Evolutionary conservation across 92 coral and sea anemone species (phyloP).

Genomic region (Paragorgia papillata): DNA sequence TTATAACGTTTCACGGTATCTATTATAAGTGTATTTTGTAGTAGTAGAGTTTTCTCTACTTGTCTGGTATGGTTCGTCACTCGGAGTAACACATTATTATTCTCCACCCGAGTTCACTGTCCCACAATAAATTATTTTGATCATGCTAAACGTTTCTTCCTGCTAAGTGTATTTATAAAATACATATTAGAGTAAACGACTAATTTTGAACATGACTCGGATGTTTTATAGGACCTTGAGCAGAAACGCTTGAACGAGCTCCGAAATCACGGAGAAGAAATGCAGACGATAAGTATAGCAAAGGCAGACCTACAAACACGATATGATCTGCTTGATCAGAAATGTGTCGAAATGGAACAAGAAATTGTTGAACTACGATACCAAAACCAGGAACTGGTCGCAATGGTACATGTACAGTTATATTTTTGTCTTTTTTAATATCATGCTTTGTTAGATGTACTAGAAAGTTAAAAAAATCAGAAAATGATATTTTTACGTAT

Average conservation of each 20-base stretch:
- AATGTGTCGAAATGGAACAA: slow-evolving; percentile 70
- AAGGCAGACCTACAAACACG: slow-evolving; percentile 73
- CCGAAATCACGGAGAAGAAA: slow-evolving; percentile 90
- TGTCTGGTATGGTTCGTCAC: too few relatives aligned
- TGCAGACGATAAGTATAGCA: slow-evolving; percentile 68
- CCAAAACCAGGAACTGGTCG: slow-evolving; percentile 72
- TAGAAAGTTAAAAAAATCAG: too few relatives aligned
- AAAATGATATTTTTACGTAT: too few relatives aligned
- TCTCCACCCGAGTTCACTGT: too few relatives aligned
- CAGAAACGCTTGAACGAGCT: slow-evolving; percentile 80
- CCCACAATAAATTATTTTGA: too few relatives aligned
- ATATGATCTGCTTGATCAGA: slow-evolving; percentile 78
- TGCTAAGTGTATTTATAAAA: background rate
- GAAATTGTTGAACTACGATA: slow-evolving; percentile 77
- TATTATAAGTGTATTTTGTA: too few relatives aligned
- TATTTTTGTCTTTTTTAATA: too few relatives aligned
- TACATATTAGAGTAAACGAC: background rate
- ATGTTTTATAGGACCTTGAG: slow-evolving; percentile 76
- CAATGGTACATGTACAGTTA: slow-evolving; percentile 71
- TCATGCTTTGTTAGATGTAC: too few relatives aligned
- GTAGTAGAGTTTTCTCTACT: too few relatives aligned
- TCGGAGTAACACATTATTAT: too few relatives aligned
- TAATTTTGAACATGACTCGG: background rate
- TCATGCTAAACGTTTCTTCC: too few relatives aligned
- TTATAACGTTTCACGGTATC: too few relatives aligned